Conservation (phyloP, 2,797 vertebrate genomes). For the Peromyscus attwateri region DNA sequence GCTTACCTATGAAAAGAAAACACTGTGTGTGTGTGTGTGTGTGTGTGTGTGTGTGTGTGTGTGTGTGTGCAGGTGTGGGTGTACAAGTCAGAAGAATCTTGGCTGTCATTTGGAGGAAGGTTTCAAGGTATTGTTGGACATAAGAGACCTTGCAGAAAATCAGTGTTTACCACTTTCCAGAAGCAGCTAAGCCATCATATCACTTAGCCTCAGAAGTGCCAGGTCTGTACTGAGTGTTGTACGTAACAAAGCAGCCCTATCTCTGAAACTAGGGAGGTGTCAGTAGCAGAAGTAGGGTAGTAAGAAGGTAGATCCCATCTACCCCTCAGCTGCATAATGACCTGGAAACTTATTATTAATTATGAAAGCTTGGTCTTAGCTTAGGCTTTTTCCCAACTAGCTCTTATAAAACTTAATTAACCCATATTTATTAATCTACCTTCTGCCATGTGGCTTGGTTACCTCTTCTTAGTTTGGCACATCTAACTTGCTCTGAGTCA, state of each 20-base stretch:
- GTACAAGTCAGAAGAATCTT: background rate
- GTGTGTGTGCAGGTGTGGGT: background rate
- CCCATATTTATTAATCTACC: background rate
- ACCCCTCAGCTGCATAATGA: background rate
- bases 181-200: background rate
- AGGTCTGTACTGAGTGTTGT: background rate
- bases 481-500: background rate
- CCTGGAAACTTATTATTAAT: background rate
- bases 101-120: background rate
- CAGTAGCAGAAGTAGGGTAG: background rate
- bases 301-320: background rate
- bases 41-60: background rate
- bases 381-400: background rate
- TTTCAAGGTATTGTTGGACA: too few relatives aligned
- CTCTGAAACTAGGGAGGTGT: background rate
- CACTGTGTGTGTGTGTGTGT: background rate
- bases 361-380: background rate
- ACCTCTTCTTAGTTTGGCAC: background rate
- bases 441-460: background rate
- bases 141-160: background rate
- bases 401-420: background rate
- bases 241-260: background rate
- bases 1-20: background rate
- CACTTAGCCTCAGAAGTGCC: too few relatives aligned
- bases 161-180: background rate